Base-by-base conservation (phyloP, 64 coral and sea anemone species). In the Stylophora pistillata region DNA sequence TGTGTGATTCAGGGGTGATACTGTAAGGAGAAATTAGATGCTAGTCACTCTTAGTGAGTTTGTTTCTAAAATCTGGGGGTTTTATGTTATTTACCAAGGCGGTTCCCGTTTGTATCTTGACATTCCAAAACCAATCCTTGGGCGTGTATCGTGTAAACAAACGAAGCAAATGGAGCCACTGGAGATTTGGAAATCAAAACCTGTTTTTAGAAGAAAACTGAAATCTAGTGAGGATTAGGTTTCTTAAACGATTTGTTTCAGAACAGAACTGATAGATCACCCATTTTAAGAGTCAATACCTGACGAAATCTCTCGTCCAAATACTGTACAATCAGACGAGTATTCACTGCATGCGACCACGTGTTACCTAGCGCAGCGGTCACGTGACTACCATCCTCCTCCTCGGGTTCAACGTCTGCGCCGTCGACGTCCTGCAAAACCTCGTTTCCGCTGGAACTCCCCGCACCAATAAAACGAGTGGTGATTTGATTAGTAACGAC, bases 401-500 rank as follows among this genome's bases (percentile, higher is more conserved):
- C 95, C 37, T 88, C 92, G 56, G 57, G 72, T 26, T 94, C 91
- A 37, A 77, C 74, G 53, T 91, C 91, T 30, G 61, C 88, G 58
- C 87, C 84, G 37, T 98, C 92, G 3, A 88, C 52, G 62, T 93
- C 91, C n/a, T 60, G 69, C 9, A 74, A 57, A 33, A 32, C 55
- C 66, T 32, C 58, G 20, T 66, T 70, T 57, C 15, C 20, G 53
- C 30, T 30, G 32, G 55, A 69, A 72, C 52, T 81, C 53, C 70
- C 72, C 37, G 37, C 29, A 20, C 52, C 68, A 41, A 64, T 27
- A 71, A 91, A 78, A 52, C 85, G 72, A 23, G 95, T 94, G 11
- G 95, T 98, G 88, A 98, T 98, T 74, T 98, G 95, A 84, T 98
- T 98, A 53, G 95, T 98, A 2, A 98, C 95, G 4, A 98, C 88